Evolutionary conservation across 1,140 invertebrate genomes (phyloP), one percentile per base, ranked within the genome.

Genomic region (Drosophila sproati): DNA sequence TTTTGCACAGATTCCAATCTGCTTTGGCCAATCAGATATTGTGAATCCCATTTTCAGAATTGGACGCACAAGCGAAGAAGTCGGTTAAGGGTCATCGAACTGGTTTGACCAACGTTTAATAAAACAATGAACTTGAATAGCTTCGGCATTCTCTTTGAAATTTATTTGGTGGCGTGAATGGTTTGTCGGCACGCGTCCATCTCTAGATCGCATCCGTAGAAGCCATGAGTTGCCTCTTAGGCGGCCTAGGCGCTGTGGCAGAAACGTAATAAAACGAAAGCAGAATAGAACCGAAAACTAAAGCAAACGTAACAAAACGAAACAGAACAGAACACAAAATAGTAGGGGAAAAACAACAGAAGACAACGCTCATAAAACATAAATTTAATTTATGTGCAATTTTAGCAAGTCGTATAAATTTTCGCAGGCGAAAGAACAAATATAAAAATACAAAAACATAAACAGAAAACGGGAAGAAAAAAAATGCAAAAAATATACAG

Each of bases 331-430:
- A 47, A 20, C 20, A 20, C 20, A 54, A 35, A 66, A 64, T 37
- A 64, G 72, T 43, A 60, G 57, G 61, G 67, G 68, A 67, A 81
- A 71, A 86, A 80, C 82, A 83, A 66, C 75, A 72, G 48, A 80
- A 74, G 80, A 88, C 86, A 81, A 78, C 72, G 86, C 78, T 89
- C 85, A 89, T 89, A 89, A 89, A 89, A 89, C 85, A 89, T 90
- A 89, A 89, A 89, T 89, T 89, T 89, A 89, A 89, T 89, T 89
- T 89, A 89, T 89, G 85, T 89, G 85, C 85, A 89, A 89, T 89
- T 89, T 89, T 90, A 90, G 85, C 85, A 89, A 89, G 81, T 90
- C 85, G 86, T 90, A 89, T 89, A 89, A 90, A 89, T 89, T 90
- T 80, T 81, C 64, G 66, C 74, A 82, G 66, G 77, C 69, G 62